Conservation (phyloP, 2,797 vertebrate species). For the Pantherophis vulpinus region DNA sequence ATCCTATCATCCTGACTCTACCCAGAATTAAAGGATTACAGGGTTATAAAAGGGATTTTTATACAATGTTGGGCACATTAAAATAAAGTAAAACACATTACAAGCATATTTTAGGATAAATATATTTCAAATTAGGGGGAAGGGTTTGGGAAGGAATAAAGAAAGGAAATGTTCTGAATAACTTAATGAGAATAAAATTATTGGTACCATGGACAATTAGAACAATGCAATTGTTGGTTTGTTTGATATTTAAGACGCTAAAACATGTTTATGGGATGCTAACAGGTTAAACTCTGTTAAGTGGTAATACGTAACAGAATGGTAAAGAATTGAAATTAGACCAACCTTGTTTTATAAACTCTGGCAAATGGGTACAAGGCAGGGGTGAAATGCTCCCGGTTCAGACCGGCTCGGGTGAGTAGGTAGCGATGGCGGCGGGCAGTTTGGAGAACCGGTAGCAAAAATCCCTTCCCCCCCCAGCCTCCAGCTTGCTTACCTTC, state of each 20-base stretch:
- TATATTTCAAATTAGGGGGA: neutral
- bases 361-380: neutral
- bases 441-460: too few species aligned
- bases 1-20: too few species aligned
- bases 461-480: too few species aligned
- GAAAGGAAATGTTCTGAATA: neutral
- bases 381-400: too few species aligned
- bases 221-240: neutral
- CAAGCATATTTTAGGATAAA: neutral
- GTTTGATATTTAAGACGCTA: neutral
- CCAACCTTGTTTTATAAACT: neutral
- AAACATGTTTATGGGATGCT: neutral
- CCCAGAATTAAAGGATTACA: too few species aligned
- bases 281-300: neutral
- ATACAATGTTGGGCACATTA: neutral
- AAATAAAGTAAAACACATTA: neutral
- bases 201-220: neutral
- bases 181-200: neutral
- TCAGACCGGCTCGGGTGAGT: too few species aligned
- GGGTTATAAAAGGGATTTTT: neutral
- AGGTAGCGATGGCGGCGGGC: too few species aligned
- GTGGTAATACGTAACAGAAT: neutral
- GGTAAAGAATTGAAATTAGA: neutral
- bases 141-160: neutral
- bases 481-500: too few species aligned